These are phyloP conservation scores for Atta cephalotes DNA, from an alignment of 1,140 invertebrate species.

Conservation along the genomic window DNA sequence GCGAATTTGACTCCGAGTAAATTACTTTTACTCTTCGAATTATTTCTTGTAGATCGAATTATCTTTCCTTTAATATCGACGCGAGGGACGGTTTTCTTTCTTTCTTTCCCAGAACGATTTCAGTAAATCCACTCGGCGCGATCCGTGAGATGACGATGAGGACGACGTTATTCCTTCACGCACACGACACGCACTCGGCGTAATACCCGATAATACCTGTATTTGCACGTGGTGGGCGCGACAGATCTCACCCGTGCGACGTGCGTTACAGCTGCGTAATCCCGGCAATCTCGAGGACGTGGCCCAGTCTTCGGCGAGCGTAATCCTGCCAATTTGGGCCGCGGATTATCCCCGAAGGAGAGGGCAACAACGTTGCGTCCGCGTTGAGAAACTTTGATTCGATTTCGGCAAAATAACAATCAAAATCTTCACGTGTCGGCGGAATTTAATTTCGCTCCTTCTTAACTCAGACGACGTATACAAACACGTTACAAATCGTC, in stretches of 20 bases:
- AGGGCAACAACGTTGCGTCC: slow-evolving; percentile 32
- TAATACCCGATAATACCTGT: slow-evolving; percentile 78
- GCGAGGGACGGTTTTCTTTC: neutral
- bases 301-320: slow-evolving; percentile 73
- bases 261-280: slow-evolving; percentile 77
- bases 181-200: slow-evolving; percentile 49
- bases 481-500: neutral
- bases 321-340: slow-evolving; percentile 81
- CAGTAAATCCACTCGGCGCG: slow-evolving; percentile 37
- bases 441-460: slow-evolving; percentile 21
- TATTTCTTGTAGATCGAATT: neutral
- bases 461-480: neutral
- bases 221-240: slow-evolving; percentile 69
- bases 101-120: neutral
- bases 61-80: neutral
- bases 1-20: neutral
- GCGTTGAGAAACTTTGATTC: slow-evolving; percentile 64
- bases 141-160: neutral
- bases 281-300: slow-evolving; percentile 80
- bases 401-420: slow-evolving; percentile 32
- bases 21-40: neutral
- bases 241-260: slow-evolving; percentile 51
- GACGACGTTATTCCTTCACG: slow-evolving; percentile 54
- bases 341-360: slow-evolving; percentile 76
- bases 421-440: slow-evolving; percentile 12